phyloP scores from a whole-genome alignment of 2,888 invertebrate genomes.

The Embidobia sp. region DNA sequence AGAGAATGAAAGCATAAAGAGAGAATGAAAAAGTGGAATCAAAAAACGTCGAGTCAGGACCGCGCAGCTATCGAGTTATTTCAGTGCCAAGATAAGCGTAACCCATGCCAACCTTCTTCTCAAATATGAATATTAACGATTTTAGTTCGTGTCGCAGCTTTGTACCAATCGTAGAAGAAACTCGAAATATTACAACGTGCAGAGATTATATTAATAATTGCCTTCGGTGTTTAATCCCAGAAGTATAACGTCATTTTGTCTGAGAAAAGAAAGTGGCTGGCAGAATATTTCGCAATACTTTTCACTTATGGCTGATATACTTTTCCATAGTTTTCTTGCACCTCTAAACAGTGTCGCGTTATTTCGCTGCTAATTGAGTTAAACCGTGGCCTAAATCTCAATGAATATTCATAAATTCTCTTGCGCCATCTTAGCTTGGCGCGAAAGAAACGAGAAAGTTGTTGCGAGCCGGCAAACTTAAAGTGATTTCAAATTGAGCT shows the following conservation, averaged over 20 bases:
- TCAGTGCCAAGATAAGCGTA: conserved; percentile 78
- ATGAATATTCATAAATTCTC: conserved; percentile 76
- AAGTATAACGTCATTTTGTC: background rate
- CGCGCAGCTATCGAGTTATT: conserved; percentile 77
- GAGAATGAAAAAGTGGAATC: conserved; percentile 65
- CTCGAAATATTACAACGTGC: too few species aligned
- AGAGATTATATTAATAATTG: conserved; percentile 71
- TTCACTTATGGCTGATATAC: too few species aligned
- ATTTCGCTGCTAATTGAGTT: conserved; percentile 77
- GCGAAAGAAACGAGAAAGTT: conserved; percentile 72
- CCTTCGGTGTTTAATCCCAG: conserved; percentile 23
- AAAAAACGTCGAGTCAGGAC: conserved; percentile 77
- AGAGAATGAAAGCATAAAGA: conserved; percentile 57
- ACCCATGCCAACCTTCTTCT: conserved; percentile 72
- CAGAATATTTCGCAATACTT: too few species aligned
- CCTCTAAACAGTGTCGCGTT: conserved; percentile 69
- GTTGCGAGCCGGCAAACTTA: conserved; percentile 68
- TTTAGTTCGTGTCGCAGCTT: too few species aligned
- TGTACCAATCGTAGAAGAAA: too few species aligned
- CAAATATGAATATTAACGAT: conserved; percentile 79
- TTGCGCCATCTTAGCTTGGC: conserved; percentile 11
- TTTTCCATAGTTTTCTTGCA: too few species aligned
- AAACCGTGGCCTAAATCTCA: conserved; percentile 74
- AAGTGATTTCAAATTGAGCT: conserved; percentile 71
- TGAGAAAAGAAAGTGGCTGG: too few species aligned